Percentiles rank a stretch among this genome's conserved stretches.
Conservation (phyloP, 2,113 vertebrate genomes). For the Scopus umbretta region DNA sequence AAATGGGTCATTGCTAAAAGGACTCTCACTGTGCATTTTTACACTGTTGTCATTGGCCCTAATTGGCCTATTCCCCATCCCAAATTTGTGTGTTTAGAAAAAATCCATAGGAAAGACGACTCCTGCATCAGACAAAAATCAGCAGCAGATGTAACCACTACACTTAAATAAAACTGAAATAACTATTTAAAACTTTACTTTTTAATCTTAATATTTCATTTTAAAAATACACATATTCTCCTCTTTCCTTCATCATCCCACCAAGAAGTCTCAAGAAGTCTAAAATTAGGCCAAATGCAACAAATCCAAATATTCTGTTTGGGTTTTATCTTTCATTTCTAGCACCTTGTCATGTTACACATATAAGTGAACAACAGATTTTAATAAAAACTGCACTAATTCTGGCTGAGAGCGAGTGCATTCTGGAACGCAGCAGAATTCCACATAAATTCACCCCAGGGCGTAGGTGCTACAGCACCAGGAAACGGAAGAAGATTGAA, state of each 20-base stretch:
- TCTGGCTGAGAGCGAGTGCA: background rate
- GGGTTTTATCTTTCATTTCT: background rate
- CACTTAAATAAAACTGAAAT: background rate
- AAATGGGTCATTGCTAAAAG: background rate
- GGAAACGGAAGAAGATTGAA: constrained; percentile 47
- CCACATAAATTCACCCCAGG: constrained; percentile 33
- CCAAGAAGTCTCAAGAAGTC: background rate
- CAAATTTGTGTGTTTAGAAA: background rate
- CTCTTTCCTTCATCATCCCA: background rate
- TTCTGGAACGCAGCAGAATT: background rate
- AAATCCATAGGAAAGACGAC: background rate
- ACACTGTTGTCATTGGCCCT: background rate
- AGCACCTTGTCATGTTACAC: background rate
- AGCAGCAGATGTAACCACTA: background rate
- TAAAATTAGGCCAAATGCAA: background rate
- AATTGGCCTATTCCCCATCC: background rate
- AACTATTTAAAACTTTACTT: background rate
- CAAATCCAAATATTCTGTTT: background rate
- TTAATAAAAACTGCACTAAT: background rate
- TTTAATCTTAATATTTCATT: background rate
- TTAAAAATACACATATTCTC: background rate
- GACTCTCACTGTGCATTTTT: background rate
- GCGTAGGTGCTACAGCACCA: constrained; percentile 43
- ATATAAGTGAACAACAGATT: background rate
- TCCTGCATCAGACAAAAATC: background rate